Percentiles rank a stretch among this genome's conserved stretches.
phyloP scores from a whole-genome alignment of 2,797 vertebrate species.

The Toxotes lorentzi region DNA sequence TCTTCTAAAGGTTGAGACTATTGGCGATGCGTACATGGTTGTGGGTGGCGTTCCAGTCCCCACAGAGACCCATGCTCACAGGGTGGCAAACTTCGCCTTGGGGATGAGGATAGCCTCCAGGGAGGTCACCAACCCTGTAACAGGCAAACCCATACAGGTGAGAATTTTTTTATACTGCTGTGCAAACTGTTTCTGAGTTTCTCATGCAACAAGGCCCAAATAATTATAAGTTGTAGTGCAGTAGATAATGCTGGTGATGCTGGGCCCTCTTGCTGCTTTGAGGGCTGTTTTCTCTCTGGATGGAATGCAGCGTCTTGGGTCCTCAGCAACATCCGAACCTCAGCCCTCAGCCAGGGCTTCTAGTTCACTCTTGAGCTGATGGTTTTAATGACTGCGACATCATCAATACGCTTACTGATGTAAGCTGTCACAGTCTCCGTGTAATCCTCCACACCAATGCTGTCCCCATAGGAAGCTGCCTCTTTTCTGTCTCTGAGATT shows the following conservation, averaged over 20 bases:
- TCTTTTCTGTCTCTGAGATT: too few relatives aligned
- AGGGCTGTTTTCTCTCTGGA: not conserved
- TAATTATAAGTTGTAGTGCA: too few relatives aligned
- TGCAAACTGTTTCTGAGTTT: not conserved
- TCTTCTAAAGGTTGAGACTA: slow-evolving; percentile 83
- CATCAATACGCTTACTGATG: too few relatives aligned
- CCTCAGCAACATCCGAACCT: not conserved
- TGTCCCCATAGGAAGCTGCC: too few relatives aligned
- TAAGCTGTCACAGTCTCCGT: too few relatives aligned
- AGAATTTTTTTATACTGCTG: not conserved
- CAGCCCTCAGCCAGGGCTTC: not conserved
- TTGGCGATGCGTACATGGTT: slow-evolving; percentile 86
- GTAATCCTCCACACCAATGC: not conserved
- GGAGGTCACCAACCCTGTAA: slow-evolving; percentile 83
- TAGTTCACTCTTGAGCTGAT: too few relatives aligned
- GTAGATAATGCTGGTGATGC: too few relatives aligned
- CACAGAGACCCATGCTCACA: slow-evolving; percentile 74
- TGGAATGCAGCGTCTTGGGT: not conserved
- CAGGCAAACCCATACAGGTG: slow-evolving; percentile 81
- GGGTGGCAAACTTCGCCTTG: slow-evolving; percentile 86
- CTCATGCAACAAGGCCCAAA: not conserved
- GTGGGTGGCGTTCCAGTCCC: slow-evolving; percentile 83
- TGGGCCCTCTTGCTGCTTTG: not conserved
- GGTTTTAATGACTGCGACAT: too few relatives aligned
- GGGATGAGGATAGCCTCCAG: slow-evolving; percentile 83